A percentile compares a stretch with the other conserved stretches of the same genome.
phyloP scores from a whole-genome alignment of 2,797 vertebrate genomes.

The Esox masquinongy region DNA sequence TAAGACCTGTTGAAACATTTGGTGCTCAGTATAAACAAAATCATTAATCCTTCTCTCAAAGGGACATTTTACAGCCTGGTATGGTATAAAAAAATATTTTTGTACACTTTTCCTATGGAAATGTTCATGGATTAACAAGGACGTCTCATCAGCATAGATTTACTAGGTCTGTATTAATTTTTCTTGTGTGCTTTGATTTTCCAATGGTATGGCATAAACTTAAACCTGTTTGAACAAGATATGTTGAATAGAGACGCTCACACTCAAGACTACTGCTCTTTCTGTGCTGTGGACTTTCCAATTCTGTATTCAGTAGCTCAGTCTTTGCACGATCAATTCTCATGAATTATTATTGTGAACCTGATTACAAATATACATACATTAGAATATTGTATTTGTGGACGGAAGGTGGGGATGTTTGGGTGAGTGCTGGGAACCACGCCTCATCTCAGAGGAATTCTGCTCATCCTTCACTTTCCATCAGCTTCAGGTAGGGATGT shows the following conservation, averaged over 20 bases:
- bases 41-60: constrained; percentile 25
- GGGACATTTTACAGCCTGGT: constrained; percentile 56
- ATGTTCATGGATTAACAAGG: constrained; percentile 23
- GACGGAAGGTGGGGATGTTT: background rate
- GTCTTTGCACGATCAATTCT: background rate
- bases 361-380: background rate
- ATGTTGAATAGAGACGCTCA: background rate
- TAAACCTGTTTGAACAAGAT: background rate
- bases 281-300: background rate
- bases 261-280: background rate
- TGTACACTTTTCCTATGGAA: constrained; percentile 60
- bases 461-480: background rate
- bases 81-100: constrained; percentile 52
- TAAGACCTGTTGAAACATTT: constrained; percentile 29
- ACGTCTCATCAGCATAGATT: constrained; percentile 4
- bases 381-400: background rate
- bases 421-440: background rate
- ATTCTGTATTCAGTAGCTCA: background rate
- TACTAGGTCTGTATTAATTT: background rate
- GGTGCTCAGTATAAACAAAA: constrained; percentile 15
- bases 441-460: background rate
- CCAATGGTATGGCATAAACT: constrained; percentile 2
- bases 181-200: background rate
- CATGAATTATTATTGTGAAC: background rate
- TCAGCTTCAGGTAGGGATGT: background rate